Evolutionary conservation across 1,140 invertebrate species (phyloP), one percentile per base, ranked within the genome.

Genomic region (Potamilus streckersoni): DNA sequence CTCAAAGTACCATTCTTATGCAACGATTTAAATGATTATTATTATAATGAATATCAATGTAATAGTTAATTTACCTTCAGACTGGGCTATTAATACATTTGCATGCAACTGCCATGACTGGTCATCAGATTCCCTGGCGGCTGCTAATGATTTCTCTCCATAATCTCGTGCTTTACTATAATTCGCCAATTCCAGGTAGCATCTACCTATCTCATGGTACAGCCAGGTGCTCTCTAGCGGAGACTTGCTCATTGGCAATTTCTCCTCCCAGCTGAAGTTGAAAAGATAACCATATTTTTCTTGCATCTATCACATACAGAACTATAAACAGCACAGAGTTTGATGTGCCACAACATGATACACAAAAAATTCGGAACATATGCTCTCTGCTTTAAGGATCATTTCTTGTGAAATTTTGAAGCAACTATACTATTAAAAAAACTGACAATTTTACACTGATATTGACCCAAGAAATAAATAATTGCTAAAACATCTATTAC

Each of bases 191-290:
- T 90, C 90, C 56, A 90, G 76, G 73, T 90, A 82, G 73, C 90
- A 91, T 19, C 88, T 80, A 17, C 90, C 89, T 20, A 91, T 89
- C 78, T 90, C 89, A 80, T 91, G 90, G 78, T 85, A 87, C 31
- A 90, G 73, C 90, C 90, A 90, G 8, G 89, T 87, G 56, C 80
- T 88, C 79, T 91, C 89, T 57, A 89, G 69, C 5, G 84, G 63
- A 31, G 84, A 82, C 74, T 86, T 85, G 61, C 82, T 87, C 58
- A 85, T 77, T 19, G 87, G 86, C 23, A 90, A 69, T 72, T 90
- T 90, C 61, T 83, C 67, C 75, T 84, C 79, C 88, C 88, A 89
- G 17, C 88, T 89, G 79, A 20, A 81, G 60, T 55, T 17, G 55
- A 49, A 69, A 38, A 49, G 38, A 49, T 49, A 49, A 49, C 11